Conservation (phyloP, 1,140 invertebrate genomes). For the Camponotus vicinus region DNA sequence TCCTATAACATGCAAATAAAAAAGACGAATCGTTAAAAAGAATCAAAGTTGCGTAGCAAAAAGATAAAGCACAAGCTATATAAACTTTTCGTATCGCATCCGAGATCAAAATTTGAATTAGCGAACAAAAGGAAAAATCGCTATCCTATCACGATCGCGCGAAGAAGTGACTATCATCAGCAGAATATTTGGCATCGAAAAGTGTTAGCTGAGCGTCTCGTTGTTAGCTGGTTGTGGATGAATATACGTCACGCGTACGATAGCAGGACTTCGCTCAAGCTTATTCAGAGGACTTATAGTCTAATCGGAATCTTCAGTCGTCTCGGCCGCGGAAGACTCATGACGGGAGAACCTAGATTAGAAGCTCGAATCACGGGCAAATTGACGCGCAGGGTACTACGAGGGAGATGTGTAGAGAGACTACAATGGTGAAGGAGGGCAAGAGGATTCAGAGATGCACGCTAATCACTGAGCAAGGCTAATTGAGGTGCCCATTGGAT, state of each 20-base stretch:
- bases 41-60: background rate
- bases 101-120: background rate
- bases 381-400: conserved; percentile 77
- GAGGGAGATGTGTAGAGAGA: conserved; percentile 40
- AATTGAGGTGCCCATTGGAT: conserved; percentile 83
- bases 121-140: background rate
- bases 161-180: background rate
- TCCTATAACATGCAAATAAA: conserved; percentile 87
- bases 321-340: conserved; percentile 24
- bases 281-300: conserved; percentile 18
- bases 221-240: background rate
- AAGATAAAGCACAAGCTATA: background rate
- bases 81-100: background rate
- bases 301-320: conserved; percentile 35
- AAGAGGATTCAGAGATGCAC: conserved; percentile 55
- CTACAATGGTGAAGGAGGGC: conserved; percentile 60
- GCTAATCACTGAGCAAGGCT: conserved; percentile 82
- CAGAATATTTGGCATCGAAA: background rate
- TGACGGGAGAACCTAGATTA: conserved; percentile 63
- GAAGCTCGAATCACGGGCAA: conserved; percentile 71
- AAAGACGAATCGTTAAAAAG: conserved; percentile 8
- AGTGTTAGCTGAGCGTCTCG: no score
- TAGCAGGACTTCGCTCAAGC: background rate
- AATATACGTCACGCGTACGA: background rate
- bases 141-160: background rate